phyloP scores from a whole-genome alignment of 2,888 invertebrate species.

The Plebejus anna region DNA sequence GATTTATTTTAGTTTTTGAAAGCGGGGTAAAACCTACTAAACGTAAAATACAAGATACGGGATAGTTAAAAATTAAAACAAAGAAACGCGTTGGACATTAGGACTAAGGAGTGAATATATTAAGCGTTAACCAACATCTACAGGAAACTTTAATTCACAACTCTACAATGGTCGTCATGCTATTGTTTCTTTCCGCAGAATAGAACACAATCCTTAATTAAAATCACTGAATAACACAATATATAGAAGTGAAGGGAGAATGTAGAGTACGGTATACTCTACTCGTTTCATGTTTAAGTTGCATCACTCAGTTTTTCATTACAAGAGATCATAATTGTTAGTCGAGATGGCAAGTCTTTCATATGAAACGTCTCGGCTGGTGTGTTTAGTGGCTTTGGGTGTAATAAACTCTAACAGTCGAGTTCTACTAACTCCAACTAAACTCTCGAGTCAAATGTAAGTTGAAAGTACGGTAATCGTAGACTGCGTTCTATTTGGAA shows the following conservation, averaged over 20 bases:
- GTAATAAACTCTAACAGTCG: background rate
- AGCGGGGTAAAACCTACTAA: background rate
- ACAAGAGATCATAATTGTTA: background rate
- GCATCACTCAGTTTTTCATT: no score
- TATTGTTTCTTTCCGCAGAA: constrained; percentile 2
- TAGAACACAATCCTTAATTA: constrained; percentile 11
- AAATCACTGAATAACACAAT: background rate
- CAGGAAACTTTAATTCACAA: constrained; percentile 17
- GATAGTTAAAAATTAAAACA: background rate
- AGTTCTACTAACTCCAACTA: background rate
- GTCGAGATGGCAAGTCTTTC: background rate
- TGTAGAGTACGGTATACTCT: background rate
- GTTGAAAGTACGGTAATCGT: constrained; percentile 3
- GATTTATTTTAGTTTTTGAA: background rate
- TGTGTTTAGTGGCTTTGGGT: background rate
- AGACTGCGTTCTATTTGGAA: constrained; percentile 37
- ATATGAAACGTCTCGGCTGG: background rate
- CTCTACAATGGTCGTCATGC: constrained; percentile 13
- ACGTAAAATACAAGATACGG: background rate
- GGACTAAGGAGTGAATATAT: background rate
- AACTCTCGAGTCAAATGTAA: background rate
- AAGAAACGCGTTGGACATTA: constrained; percentile 18
- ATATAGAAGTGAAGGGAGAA: background rate
- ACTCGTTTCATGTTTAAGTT: background rate
- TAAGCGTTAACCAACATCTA: constrained; percentile 11